Conservation (phyloP, 2,113 vertebrate species). For the Oreochromis tanganicae region DNA sequence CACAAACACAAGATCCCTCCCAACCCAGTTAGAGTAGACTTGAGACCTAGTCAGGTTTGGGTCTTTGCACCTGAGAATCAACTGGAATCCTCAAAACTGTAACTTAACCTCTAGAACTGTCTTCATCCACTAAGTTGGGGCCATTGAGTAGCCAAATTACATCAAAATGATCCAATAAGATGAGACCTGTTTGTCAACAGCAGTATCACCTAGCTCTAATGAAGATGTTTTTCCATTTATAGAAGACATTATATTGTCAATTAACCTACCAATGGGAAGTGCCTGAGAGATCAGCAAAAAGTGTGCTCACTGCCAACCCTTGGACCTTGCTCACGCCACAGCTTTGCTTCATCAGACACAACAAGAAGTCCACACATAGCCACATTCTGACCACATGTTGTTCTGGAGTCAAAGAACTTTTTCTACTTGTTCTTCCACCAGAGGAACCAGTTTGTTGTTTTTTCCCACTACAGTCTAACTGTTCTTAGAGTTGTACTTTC, state of each 20-base stretch:
- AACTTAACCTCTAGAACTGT: accelerated
- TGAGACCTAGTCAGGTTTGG: background rate
- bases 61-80: background rate
- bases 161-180: background rate
- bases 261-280: background rate
- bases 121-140: background rate
- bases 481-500: background rate
- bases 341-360: background rate
- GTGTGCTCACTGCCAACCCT: background rate
- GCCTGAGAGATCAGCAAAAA: background rate
- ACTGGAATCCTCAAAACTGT: background rate
- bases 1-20: background rate
- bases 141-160: background rate
- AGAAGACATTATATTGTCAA: background rate
- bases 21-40: background rate
- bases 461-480: accelerated
- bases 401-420: background rate
- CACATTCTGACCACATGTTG: background rate
- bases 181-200: background rate
- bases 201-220: background rate
- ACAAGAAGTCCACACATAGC: background rate
- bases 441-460: background rate
- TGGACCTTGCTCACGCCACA: background rate
- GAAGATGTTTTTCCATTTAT: background rate
- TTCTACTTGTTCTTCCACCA: background rate